Base-by-base conservation (phyloP, 1,140 invertebrate genomes). In the Drosophila kepulauana region DNA sequence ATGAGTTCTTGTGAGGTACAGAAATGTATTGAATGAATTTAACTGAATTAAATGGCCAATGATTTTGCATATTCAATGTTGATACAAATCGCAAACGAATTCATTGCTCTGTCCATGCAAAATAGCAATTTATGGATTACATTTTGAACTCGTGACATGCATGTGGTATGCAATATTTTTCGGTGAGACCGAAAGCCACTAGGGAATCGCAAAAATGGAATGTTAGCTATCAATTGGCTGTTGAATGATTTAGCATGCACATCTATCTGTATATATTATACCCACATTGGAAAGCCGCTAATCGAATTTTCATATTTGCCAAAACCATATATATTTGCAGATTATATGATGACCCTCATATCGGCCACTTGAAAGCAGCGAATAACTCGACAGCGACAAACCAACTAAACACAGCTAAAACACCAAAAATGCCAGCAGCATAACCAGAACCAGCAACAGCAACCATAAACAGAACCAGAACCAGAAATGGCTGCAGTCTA, bases 291-390 rank as follows among this genome's bases (percentile, higher is more conserved):
- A 58, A 67, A 68, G 78, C 84, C 85, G 61, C 85, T 88, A 88
- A 88, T 89, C 70, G 81, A 88, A 81, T 89, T 81, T 85, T 81
- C 66, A 87, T 84, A 80, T 69, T 74, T 84, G 61, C 52, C 20
- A 25, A 25, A 25, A 25, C 58, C 35, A 30, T 49, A n/a, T 70
- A 57, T 84, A 84, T 87, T 88, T 89, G 56, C 84, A 88, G 84
- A 89, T 88, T 89, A 89, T 72, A 41, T 84, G 70, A 84, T 84
- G 70, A 84, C 80, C 80, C 78, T 84, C 38, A 84, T 88, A 78
- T 78, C 70, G 69, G 85, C 85, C 67, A 84, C 73, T 59, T 88
- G 58, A 79, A 45, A 45, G 69, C 57, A 49, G 65, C 41, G 45
- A 33, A 38, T 7, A 43, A 43, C 35, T 20, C 71, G 56, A 72